Conservation (phyloP, 2,797 vertebrate species). For the Parauchenoglanis ngamensis region DNA sequence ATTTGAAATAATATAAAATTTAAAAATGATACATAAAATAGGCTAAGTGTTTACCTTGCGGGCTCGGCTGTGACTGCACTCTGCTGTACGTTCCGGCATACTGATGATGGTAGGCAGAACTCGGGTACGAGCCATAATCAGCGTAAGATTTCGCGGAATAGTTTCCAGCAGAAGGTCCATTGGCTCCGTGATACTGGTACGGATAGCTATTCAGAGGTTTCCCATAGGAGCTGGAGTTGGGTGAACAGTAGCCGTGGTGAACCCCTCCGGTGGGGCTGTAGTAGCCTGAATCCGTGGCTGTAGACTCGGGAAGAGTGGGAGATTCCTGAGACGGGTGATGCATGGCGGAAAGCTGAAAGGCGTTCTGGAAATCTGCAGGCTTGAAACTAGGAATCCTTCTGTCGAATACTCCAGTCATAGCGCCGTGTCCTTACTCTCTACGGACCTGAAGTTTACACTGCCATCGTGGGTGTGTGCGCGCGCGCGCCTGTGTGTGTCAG, state of each 20-base stretch:
- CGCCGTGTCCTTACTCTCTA: constrained; percentile 70
- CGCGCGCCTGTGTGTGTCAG: neutral
- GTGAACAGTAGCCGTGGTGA: constrained; percentile 93
- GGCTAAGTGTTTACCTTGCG: constrained; percentile 83
- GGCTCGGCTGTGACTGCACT: constrained; percentile 84
- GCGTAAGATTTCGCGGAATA: constrained; percentile 92
- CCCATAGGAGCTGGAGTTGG: constrained; percentile 89
- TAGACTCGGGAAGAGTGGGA: constrained; percentile 95
- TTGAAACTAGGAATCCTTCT: constrained; percentile 91
- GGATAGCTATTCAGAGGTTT: constrained; percentile 94
- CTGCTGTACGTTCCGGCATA: constrained; percentile 93
- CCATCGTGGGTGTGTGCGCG: constrained; percentile 71
- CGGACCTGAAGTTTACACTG: constrained; percentile 77
- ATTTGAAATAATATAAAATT: neutral
- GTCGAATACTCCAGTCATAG: constrained; percentile 98
- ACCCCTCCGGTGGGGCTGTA: constrained; percentile 84
- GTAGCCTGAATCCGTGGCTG: constrained; percentile 97
- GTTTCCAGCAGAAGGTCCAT: constrained; percentile 85
- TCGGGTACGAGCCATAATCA: constrained; percentile 89
- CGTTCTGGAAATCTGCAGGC: constrained; percentile 88
- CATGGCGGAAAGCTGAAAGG: constrained; percentile 90
- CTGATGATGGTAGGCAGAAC: constrained; percentile 87
- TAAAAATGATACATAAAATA: neutral
- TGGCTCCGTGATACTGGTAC: constrained; percentile 94
- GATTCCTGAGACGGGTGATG: constrained; percentile 99